Percentiles rank a stretch among this genome's conserved stretches.
Conservation (phyloP, 2,113 vertebrate species). For the Spea multiplicata region DNA sequence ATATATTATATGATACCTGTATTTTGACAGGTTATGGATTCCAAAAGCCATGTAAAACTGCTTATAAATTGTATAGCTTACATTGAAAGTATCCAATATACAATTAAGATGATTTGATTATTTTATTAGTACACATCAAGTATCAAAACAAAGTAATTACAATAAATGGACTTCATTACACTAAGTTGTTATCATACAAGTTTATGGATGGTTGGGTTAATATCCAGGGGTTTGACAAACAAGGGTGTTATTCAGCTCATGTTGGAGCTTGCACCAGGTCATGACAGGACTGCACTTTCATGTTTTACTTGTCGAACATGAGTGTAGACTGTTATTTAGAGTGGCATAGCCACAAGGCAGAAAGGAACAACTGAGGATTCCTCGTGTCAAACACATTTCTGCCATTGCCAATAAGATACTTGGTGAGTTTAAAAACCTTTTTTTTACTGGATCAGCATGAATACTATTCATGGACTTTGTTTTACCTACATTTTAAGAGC, state of each 20-base stretch:
- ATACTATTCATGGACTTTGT: conserved; percentile 17
- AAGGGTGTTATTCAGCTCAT: not conserved
- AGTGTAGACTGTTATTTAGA: not conserved
- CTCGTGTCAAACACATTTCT: not conserved
- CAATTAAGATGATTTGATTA: not conserved
- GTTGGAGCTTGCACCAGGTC: not conserved
- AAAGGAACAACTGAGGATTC: not conserved
- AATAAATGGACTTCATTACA: not conserved
- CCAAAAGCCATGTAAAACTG: not conserved
- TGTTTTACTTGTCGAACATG: not conserved
- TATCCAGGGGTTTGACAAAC: not conserved
- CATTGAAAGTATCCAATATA: not conserved
- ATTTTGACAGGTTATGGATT: not conserved
- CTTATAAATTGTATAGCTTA: not conserved
- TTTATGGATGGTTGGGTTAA: not conserved
- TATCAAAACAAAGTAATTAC: not conserved
- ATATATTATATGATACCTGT: not conserved
- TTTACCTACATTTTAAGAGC: conserved; percentile 21
- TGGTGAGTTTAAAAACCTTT: not conserved
- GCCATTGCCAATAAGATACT: conserved; percentile 19
- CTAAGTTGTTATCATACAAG: not conserved
- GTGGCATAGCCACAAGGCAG: conserved; percentile 1
- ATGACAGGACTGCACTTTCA: not conserved
- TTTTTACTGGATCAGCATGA: conserved; percentile 18
- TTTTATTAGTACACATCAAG: not conserved